phyloP scores from a whole-genome alignment of 2,113 vertebrate genomes.

The Lampris incognitus region DNA sequence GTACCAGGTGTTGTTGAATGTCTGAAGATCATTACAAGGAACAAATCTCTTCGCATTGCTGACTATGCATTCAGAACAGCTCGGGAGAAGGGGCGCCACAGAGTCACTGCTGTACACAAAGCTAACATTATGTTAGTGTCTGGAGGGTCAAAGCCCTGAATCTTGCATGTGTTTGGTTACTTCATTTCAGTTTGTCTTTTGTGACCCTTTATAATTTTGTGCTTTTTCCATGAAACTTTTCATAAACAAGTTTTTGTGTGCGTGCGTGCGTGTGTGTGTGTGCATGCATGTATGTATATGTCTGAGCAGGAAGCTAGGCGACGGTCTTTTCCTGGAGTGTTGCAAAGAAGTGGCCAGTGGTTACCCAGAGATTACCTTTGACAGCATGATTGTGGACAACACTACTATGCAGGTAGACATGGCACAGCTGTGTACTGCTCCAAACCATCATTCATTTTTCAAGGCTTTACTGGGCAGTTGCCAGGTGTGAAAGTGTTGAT shows the following conservation, averaged over 20 bases:
- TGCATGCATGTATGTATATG: conserved; percentile 1
- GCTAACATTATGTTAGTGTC: conserved; percentile 87
- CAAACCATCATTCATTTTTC: no score
- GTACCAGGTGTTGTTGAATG: conserved; percentile 85
- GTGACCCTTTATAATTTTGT: not conserved
- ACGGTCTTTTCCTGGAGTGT: conserved; percentile 88
- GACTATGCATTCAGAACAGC: conserved; percentile 85
- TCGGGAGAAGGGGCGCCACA: conserved; percentile 79
- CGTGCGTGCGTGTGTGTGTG: not conserved
- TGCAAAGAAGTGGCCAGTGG: conserved; percentile 85
- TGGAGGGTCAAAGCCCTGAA: not conserved
- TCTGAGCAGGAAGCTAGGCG: conserved; percentile 85
- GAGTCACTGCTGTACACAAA: conserved; percentile 88
- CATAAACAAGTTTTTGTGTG: not conserved
- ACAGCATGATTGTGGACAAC: conserved; percentile 89
- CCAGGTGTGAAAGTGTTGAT: not conserved
- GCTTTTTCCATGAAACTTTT: not conserved
- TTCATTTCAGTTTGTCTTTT: not conserved
- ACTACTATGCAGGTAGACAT: conserved; percentile 87
- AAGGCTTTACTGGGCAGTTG: no score
- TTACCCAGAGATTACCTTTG: conserved; percentile 86
- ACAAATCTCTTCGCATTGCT: conserved; percentile 85
- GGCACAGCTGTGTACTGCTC: not conserved
- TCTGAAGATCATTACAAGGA: conserved; percentile 89
- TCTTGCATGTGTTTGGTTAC: not conserved